phyloP scores from a whole-genome alignment of 2,797 vertebrate genomes.

The Xenops minutus region DNA sequence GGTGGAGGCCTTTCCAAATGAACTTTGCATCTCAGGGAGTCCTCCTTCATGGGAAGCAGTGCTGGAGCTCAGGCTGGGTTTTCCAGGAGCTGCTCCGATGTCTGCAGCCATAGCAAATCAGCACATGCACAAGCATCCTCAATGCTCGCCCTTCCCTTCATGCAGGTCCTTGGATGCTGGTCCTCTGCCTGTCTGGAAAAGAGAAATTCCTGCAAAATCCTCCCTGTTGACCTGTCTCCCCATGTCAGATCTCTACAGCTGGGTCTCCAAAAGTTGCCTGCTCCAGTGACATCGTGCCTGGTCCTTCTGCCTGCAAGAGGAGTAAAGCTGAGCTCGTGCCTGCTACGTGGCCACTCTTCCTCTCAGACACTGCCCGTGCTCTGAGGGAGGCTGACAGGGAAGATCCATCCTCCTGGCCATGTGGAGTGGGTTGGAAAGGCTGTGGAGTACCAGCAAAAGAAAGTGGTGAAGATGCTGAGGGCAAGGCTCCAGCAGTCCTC shows the following conservation, averaged over 20 bases:
- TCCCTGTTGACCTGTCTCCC: background rate
- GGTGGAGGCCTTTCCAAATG: background rate
- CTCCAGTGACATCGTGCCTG: background rate
- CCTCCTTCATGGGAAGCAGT: rapidly evolving
- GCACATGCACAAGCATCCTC: background rate
- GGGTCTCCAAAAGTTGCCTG: background rate
- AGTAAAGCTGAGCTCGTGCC: background rate
- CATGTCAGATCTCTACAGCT: background rate
- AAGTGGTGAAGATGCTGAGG: slow-evolving; percentile 6
- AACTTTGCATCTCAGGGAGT: background rate
- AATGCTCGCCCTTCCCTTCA: background rate
- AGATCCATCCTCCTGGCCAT: background rate
- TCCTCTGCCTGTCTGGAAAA: background rate
- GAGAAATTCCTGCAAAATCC: background rate
- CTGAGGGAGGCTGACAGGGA: background rate
- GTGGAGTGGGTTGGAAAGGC: background rate
- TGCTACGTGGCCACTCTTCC: background rate
- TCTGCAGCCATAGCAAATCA: background rate
- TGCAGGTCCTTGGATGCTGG: background rate
- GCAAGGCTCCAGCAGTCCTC: background rate
- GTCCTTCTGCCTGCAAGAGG: background rate
- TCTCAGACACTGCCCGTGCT: rapidly evolving
- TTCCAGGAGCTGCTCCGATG: rapidly evolving
- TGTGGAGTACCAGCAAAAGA: rapidly evolving
- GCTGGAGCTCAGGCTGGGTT: background rate